Evolutionary conservation across 2,797 vertebrate genomes (phyloP).

Genomic region (Parauchenoglanis punctatus): DNA sequence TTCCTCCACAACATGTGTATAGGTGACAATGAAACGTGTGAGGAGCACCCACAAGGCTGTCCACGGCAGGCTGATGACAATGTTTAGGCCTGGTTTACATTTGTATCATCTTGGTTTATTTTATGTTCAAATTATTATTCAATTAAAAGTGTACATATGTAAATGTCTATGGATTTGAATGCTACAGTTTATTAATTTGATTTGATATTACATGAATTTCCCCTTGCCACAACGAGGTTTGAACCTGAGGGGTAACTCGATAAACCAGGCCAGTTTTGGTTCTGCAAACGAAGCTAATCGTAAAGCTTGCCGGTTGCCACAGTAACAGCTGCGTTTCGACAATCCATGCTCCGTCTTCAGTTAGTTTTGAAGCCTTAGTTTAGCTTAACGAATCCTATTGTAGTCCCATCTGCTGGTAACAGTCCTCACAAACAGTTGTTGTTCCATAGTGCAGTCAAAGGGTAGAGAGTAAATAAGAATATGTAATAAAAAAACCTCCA

Average conservation of each 20-base stretch:
- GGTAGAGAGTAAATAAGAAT: neutral
- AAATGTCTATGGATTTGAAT: neutral
- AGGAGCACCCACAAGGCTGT: constrained; percentile 46
- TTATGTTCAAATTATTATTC: neutral
- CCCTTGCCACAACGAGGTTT: neutral
- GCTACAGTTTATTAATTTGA: neutral
- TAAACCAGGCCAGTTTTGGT: neutral
- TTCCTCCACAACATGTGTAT: constrained; percentile 49
- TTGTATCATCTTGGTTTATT: neutral
- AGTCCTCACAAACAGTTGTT: neutral
- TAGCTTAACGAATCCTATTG: neutral
- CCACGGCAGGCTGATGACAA: constrained; percentile 35
- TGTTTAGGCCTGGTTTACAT: neutral
- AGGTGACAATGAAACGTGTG: constrained; percentile 38
- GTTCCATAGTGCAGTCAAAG: neutral
- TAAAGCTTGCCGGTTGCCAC: neutral
- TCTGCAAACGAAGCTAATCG: neutral
- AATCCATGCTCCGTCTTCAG: neutral
- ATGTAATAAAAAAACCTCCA: neutral
- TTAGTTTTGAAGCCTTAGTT: neutral
- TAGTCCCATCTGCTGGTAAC: neutral
- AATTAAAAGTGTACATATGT: neutral
- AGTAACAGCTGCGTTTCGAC: neutral
- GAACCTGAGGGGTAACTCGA: neutral
- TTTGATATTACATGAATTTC: neutral